A percentile compares a stretch with the other conserved stretches of the same genome.
Conservation (phyloP, 2,888 invertebrate genomes). For the Ichneumon xanthorius region DNA sequence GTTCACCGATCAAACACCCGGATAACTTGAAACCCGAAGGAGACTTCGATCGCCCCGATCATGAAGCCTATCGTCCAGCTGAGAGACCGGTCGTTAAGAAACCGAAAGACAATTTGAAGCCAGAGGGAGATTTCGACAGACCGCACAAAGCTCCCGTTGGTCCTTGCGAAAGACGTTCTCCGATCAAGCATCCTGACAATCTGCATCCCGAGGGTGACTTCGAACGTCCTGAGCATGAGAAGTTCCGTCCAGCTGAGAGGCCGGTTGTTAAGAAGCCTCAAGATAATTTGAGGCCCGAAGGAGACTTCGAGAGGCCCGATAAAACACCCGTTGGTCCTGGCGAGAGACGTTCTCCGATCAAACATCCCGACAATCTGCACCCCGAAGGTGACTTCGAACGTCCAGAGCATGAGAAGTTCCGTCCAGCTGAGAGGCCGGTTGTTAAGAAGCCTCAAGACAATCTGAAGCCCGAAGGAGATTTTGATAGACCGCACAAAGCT, state of each 20-base stretch:
- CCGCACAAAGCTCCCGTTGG: constrained; percentile 76
- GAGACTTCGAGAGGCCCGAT: constrained; percentile 85
- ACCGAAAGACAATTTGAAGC: constrained; percentile 84
- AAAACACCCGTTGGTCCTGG: constrained; percentile 87
- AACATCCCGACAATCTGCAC: constrained; percentile 85
- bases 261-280: constrained; percentile 80
- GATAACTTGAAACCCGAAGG: constrained; percentile 88
- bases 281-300: constrained; percentile 87
- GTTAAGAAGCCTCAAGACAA: constrained; percentile 79
- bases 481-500: constrained; percentile 87
- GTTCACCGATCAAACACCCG: constrained; percentile 81
- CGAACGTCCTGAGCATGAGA: constrained; percentile 83
- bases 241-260: constrained; percentile 82
- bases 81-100: constrained; percentile 79
- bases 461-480: constrained; percentile 87
- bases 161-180: constrained; percentile 78
- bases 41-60: constrained; percentile 83
- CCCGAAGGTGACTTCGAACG: constrained; percentile 87
- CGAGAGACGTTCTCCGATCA: constrained; percentile 82
- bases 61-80: constrained; percentile 85
- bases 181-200: constrained; percentile 86
- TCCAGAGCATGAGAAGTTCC: constrained; percentile 71
- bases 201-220: constrained; percentile 86
- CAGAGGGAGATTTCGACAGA: constrained; percentile 86
- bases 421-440: constrained; percentile 82